Evolutionary conservation across 2,113 vertebrate species (phyloP).

Genomic region (Daboia siamensis): DNA sequence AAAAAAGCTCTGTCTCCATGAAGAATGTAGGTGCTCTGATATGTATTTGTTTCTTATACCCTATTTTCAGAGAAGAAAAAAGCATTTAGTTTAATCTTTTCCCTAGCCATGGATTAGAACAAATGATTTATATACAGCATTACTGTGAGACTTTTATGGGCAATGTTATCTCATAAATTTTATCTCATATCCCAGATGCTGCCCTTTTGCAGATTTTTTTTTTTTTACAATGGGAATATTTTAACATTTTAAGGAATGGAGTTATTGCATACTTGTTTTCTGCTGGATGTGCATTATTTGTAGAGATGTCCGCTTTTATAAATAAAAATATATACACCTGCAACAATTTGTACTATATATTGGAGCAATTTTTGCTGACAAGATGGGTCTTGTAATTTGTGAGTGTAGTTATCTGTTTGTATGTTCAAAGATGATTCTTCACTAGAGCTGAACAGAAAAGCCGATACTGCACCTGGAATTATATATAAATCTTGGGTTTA

Average conservation of each 20-base stretch:
- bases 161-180: conserved; percentile 25
- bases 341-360: neutral
- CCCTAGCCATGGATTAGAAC: neutral
- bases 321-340: neutral
- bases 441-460: neutral
- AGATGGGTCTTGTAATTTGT: neutral
- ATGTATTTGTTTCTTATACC: neutral
- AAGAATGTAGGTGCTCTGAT: neutral
- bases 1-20: neutral
- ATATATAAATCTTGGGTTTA: neutral
- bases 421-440: neutral
- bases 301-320: neutral
- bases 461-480: neutral
- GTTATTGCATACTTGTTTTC: conserved; percentile 3
- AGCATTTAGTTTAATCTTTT: conserved; percentile 8
- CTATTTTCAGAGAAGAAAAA: neutral
- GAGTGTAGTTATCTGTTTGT: neutral
- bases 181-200: conserved; percentile 1
- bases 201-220: conserved; percentile 1
- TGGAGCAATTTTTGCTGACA: conserved; percentile 5
- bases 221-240: conserved; percentile 7
- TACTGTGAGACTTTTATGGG: conserved; percentile 1
- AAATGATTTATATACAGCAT: conserved; percentile 20
- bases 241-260: neutral
- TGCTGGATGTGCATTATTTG: conserved; percentile 3